Conservation (phyloP, 2,113 vertebrate species). For the Colistium nudipinnis region DNA sequence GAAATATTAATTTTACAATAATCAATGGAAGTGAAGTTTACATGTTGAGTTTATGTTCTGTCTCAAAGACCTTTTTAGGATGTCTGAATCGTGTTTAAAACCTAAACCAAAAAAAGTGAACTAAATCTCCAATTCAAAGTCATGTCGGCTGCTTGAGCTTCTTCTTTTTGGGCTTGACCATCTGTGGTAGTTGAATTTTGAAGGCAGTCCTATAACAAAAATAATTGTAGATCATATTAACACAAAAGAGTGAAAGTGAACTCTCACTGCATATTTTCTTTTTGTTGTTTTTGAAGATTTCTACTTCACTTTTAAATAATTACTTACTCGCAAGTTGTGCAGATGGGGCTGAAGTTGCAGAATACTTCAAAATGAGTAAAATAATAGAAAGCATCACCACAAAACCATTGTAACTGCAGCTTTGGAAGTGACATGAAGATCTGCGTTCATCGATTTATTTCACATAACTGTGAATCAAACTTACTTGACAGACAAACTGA, state of each 20-base stretch:
- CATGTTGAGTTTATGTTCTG: neutral
- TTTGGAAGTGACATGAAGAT: neutral
- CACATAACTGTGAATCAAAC: slow-evolving; percentile 48
- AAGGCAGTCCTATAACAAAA: slow-evolving; percentile 90
- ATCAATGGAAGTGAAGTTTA: neutral
- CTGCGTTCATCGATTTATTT: neutral
- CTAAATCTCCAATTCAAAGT: slow-evolving; percentile 9
- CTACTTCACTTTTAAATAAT: neutral
- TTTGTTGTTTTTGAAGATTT: neutral
- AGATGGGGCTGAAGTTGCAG: slow-evolving; percentile 99
- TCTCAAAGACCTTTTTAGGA: neutral
- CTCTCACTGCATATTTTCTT: neutral
- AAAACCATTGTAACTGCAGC: neutral
- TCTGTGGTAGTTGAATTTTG: slow-evolving; percentile 94
- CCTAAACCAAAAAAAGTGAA: neutral
- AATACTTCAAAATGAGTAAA: slow-evolving; percentile 88
- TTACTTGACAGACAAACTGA: slow-evolving; percentile 97
- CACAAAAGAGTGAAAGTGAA: neutral
- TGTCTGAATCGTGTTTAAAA: neutral
- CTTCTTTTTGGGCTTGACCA: slow-evolving; percentile 97
- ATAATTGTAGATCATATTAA: neutral
- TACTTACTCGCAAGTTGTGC: slow-evolving; percentile 98
- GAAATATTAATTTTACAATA: neutral
- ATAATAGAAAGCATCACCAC: neutral
- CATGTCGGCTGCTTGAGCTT: slow-evolving; percentile 85